These are phyloP conservation scores for Limenitis camilla DNA, from an alignment of 2,888 invertebrate species.

Conservation along the genomic window DNA sequence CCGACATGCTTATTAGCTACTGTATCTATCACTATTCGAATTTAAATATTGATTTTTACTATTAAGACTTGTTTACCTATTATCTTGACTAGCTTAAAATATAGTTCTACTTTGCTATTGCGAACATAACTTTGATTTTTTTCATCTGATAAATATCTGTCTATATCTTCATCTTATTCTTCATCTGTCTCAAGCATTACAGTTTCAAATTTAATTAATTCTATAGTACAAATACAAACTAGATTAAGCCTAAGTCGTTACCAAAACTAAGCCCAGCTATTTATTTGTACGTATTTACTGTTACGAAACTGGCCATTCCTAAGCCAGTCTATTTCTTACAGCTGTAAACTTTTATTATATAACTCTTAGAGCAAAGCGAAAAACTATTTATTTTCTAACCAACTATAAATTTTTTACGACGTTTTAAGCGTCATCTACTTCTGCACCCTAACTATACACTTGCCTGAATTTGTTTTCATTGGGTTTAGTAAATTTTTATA, in stretches of 20 bases:
- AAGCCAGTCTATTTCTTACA: conserved; percentile 45
- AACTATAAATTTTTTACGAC: conserved; percentile 62
- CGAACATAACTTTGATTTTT: too few species aligned
- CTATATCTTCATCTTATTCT: too few species aligned
- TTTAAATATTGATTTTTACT: too few species aligned
- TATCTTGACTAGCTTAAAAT: too few species aligned
- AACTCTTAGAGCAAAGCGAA: conserved; percentile 52
- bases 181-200: too few species aligned
- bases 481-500: conserved; percentile 30
- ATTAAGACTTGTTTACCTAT: too few species aligned
- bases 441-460: conserved; percentile 34
- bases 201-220: background rate
- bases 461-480: conserved; percentile 27
- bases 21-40: too few species aligned
- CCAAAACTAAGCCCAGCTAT: conserved; percentile 1
- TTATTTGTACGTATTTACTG: conserved; percentile 20
- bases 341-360: conserved; percentile 60
- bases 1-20: too few species aligned
- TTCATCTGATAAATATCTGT: too few species aligned
- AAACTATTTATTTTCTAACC: conserved; percentile 66
- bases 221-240: background rate
- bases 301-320: conserved; percentile 33
- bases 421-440: conserved; percentile 62
- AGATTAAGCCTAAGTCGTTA: background rate
- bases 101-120: too few species aligned